These are phyloP conservation scores for Cryptotermes secundus DNA, from an alignment of 1,140 invertebrate genomes.

Conservation along the genomic window DNA sequence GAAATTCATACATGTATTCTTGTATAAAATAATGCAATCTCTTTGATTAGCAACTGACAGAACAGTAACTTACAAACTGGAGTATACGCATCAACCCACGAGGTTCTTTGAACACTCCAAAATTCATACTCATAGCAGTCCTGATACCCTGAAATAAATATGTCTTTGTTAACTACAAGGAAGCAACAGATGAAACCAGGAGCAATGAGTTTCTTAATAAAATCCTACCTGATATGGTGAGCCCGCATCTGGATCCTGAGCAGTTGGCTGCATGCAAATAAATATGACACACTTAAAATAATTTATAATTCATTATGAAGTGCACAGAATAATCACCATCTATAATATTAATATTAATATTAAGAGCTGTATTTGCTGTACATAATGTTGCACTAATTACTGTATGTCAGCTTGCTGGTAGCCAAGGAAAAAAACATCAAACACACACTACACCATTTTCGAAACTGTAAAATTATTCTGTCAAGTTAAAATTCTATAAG, in stretches of 20 bases:
- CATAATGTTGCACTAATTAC: too few relatives aligned
- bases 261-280: neutral
- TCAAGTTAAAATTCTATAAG: too few relatives aligned
- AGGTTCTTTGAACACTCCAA: constrained; percentile 57
- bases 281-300: neutral
- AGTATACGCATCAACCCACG: constrained; percentile 59
- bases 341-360: too few relatives aligned
- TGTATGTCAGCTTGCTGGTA: too few relatives aligned
- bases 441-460: too few relatives aligned
- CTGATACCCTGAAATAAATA: constrained; percentile 32
- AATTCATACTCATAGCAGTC: constrained; percentile 50
- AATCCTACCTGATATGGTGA: neutral
- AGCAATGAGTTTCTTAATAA: neutral
- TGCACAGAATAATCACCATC: too few relatives aligned
- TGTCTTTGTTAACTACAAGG: neutral
- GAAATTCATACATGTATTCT: neutral
- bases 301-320: too few relatives aligned
- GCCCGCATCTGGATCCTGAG: neutral
- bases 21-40: too few relatives aligned
- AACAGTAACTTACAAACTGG: constrained; percentile 51
- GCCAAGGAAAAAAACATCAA: too few relatives aligned
- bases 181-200: neutral
- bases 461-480: too few relatives aligned
- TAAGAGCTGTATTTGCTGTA: too few relatives aligned
- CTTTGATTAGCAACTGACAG: neutral